Percentiles rank a stretch among this genome's conserved stretches.
Conservation (phyloP, 2,113 vertebrate species). For the Erinaceus europaeus region DNA sequence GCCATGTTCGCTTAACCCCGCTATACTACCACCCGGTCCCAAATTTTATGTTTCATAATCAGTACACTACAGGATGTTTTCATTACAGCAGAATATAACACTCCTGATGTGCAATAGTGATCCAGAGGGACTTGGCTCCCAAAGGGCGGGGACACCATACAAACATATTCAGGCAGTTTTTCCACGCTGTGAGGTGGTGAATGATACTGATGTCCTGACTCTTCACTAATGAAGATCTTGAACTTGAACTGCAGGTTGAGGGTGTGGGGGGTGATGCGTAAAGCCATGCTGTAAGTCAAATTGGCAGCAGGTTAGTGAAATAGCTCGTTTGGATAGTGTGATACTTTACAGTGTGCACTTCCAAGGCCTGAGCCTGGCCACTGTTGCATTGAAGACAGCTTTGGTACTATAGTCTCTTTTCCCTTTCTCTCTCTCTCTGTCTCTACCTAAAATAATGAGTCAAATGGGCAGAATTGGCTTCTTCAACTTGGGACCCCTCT, state of each 20-base stretch:
- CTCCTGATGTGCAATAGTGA: neutral
- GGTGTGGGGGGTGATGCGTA: neutral
- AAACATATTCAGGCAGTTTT: neutral
- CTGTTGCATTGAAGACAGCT: too few relatives aligned
- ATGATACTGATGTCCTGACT: neutral
- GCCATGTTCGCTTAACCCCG: too few relatives aligned
- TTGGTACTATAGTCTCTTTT: too few relatives aligned
- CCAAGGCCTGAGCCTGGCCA: too few relatives aligned
- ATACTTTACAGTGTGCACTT: too few relatives aligned
- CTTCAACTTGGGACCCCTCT: neutral
- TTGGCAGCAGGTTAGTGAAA: too few relatives aligned
- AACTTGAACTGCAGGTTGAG: neutral
- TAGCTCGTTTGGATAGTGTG: too few relatives aligned
- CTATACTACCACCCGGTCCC: too few relatives aligned
- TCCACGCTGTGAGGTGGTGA: accelerated
- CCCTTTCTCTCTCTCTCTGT: too few relatives aligned
- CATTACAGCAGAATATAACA: neutral
- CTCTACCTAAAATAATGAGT: too few relatives aligned
- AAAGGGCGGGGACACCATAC: accelerated
- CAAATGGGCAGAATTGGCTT: neutral
- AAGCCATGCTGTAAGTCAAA: neutral
- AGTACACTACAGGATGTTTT: neutral
- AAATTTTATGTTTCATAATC: neutral
- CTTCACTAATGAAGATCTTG: neutral
- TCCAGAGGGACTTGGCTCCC: neutral